phyloP scores from a whole-genome alignment of 2,797 vertebrate species.

The Rhinophrynus dorsalis region DNA sequence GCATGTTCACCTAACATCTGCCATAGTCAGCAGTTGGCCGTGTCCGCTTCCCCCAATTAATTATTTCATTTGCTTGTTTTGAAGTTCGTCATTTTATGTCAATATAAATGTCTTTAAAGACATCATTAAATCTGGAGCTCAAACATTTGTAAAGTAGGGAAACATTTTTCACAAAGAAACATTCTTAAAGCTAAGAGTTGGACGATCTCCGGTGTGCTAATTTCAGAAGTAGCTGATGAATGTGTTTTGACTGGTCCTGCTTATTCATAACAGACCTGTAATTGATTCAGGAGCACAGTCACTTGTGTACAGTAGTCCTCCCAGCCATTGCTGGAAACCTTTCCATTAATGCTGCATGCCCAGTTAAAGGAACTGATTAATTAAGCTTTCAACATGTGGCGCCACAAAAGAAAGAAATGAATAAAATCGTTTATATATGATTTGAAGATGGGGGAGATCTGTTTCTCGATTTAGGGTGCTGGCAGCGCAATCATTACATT shows the following conservation, averaged over 20 bases:
- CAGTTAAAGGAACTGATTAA: constrained; percentile 22
- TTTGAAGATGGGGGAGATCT: background rate
- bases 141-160: background rate
- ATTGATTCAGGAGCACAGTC: constrained; percentile 6
- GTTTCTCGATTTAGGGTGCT: background rate
- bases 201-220: background rate
- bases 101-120: no score
- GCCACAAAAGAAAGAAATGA: background rate
- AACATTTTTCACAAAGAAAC: background rate
- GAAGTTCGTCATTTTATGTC: no score
- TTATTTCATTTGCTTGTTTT: no score
- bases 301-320: constrained; percentile 6
- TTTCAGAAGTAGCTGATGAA: background rate
- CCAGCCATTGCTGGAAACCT: background rate
- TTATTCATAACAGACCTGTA: constrained; percentile 18
- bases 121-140: background rate
- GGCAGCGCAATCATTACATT: no score
- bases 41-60: no score
- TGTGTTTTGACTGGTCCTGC: constrained; percentile 15
- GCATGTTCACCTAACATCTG: no score
- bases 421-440: constrained; percentile 5
- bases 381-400: constrained; percentile 15
- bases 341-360: background rate
- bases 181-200: background rate
- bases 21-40: no score